Percentiles rank a stretch among this genome's conserved stretches.
phyloP scores from a whole-genome alignment of 1,140 invertebrate species.

The Myzus persicae region DNA sequence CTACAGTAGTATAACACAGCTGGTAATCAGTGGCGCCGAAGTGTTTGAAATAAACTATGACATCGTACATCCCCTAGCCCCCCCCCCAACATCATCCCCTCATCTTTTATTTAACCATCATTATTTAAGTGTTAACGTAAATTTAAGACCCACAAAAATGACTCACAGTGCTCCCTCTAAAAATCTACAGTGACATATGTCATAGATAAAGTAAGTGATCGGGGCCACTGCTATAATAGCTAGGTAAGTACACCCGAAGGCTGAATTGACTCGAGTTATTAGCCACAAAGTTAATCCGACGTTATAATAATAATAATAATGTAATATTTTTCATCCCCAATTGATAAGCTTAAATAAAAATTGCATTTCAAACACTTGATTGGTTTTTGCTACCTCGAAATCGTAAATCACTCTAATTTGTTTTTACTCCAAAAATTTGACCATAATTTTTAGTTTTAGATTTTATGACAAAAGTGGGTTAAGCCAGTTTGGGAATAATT shows the following conservation, averaged over 20 bases:
- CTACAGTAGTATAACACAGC: conserved; percentile 66
- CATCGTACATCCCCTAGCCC: no score
- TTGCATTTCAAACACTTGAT: background rate
- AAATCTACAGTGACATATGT: no score
- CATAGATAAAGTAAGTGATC: no score
- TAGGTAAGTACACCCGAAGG: background rate
- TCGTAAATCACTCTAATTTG: background rate
- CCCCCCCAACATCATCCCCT: no score
- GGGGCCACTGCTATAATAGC: no score
- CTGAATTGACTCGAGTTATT: background rate
- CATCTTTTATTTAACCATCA: no score
- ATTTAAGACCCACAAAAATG: no score
- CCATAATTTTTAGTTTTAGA: background rate
- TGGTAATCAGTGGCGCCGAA: no score
- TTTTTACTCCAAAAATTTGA: background rate
- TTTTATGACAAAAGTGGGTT: background rate
- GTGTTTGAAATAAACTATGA: no score
- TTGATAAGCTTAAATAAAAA: background rate
- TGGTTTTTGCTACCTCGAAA: background rate
- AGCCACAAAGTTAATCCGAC: background rate
- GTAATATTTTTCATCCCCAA: background rate
- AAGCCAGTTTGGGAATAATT: background rate
- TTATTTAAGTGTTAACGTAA: no score
- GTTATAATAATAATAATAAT: background rate
- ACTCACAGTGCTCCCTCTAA: no score